Conservation (phyloP, 1,140 invertebrate species). For the Bradysia coprophila region DNA sequence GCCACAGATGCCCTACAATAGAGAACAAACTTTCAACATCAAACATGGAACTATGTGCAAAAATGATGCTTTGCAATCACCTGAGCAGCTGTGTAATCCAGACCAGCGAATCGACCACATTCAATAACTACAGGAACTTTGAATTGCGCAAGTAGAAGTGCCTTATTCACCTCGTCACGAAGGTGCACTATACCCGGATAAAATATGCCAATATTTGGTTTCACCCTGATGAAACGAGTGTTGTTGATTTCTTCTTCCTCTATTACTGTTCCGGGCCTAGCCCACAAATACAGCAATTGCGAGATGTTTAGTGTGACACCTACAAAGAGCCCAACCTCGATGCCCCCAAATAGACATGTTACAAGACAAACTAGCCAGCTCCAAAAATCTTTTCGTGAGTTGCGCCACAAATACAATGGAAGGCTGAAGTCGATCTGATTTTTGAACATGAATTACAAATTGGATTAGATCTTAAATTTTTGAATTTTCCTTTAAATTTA, state of each 20-base stretch:
- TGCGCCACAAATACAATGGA: constrained; percentile 49
- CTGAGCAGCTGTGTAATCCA: constrained; percentile 47
- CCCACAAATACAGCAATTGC: constrained; percentile 60
- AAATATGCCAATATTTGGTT: constrained; percentile 37
- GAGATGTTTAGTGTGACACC: constrained; percentile 68
- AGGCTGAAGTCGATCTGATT: constrained; percentile 49
- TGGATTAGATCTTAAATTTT: too few relatives aligned
- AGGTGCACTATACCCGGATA: constrained; percentile 43
- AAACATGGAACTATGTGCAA: too few relatives aligned
- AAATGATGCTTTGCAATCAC: too few relatives aligned
- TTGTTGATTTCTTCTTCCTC: constrained; percentile 28
- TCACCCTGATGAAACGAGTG: constrained; percentile 30
- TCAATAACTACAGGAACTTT: constrained; percentile 34
- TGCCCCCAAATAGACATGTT: constrained; percentile 53
- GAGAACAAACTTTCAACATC: too few relatives aligned
- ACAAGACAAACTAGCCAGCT: constrained; percentile 60
- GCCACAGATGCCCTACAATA: neutral
- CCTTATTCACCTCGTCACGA: constrained; percentile 26
- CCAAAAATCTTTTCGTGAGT: constrained; percentile 44
- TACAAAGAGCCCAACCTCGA: constrained; percentile 78
- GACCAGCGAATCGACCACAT: constrained; percentile 32
- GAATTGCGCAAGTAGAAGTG: constrained; percentile 19
- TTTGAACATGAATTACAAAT: too few relatives aligned
- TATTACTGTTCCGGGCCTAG: constrained; percentile 50
- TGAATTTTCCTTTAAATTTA: constrained; percentile 13